A percentile compares a stretch with the other conserved stretches of the same genome.
phyloP scores from a whole-genome alignment of 2,797 vertebrate genomes.

The Meda fulgida region DNA sequence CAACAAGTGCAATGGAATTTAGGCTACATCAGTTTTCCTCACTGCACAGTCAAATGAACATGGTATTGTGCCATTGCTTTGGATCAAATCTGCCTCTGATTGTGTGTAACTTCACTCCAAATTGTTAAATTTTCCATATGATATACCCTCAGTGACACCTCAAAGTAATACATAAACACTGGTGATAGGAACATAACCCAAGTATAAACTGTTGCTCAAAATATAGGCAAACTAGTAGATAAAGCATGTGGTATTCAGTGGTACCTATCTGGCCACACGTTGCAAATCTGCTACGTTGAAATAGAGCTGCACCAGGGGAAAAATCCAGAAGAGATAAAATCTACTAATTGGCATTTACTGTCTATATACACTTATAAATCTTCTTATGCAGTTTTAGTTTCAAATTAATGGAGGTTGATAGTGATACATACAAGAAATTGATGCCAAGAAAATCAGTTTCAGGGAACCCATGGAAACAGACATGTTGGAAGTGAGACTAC shows the following conservation, averaged over 20 bases:
- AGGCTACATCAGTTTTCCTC: neutral
- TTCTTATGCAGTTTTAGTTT: too few relatives aligned
- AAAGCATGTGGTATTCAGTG: neutral
- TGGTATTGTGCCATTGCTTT: neutral
- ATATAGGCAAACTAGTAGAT: constrained; percentile 34
- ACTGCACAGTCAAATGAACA: neutral
- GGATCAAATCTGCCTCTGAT: neutral
- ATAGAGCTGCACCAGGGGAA: neutral
- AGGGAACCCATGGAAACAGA: neutral
- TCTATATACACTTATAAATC: neutral
- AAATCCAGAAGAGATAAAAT: constrained; percentile 1
- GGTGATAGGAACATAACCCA: constrained; percentile 19
- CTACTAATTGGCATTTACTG: constrained; percentile 11
- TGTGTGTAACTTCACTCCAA: neutral
- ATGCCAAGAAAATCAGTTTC: too few relatives aligned
- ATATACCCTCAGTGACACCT: neutral
- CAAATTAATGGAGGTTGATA: too few relatives aligned
- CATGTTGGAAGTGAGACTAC: neutral
- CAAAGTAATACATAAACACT: neutral
- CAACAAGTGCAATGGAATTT: neutral
- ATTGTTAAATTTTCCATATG: neutral
- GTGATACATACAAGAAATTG: too few relatives aligned
- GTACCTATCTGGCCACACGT: neutral
- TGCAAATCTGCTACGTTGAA: neutral
- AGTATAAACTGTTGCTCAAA: constrained; percentile 35